phyloP scores from a whole-genome alignment of 2,797 vertebrate genomes.

The Denticeps clupeoides region DNA sequence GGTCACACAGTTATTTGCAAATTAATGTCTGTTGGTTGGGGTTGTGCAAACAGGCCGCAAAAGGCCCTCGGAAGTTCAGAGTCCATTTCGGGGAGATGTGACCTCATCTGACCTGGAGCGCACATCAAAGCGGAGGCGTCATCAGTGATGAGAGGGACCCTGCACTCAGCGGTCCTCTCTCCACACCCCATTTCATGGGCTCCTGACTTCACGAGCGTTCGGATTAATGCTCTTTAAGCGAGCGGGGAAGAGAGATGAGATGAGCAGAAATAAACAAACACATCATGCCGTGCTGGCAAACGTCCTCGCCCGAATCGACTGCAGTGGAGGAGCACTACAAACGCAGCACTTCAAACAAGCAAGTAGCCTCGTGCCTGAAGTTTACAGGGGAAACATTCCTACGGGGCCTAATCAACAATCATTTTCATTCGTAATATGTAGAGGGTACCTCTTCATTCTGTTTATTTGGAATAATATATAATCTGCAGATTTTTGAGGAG shows the following conservation, averaged over 20 bases:
- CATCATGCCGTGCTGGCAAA: slow-evolving; percentile 19
- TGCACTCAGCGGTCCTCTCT: slow-evolving; percentile 25
- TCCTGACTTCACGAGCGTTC: slow-evolving; percentile 38
- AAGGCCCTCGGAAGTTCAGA: slow-evolving; percentile 21
- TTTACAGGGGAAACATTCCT: no score
- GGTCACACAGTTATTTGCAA: slow-evolving; percentile 6
- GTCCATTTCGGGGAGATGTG: slow-evolving; percentile 18
- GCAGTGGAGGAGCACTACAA: no score
- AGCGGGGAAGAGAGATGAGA: slow-evolving; percentile 14
- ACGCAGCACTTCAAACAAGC: no score
- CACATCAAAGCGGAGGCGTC: slow-evolving; percentile 19
- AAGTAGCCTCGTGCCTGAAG: no score
- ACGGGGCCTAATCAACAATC: no score
- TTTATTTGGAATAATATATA: no score
- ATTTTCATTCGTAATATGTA: no score
- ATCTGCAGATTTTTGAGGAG: no score
- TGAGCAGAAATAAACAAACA: slow-evolving; percentile 21
- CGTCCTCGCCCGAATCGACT: background rate
- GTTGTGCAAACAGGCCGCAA: slow-evolving; percentile 23
- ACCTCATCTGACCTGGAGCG: slow-evolving; percentile 25
- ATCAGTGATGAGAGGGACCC: slow-evolving; percentile 15
- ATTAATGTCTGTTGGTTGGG: slow-evolving; percentile 11
- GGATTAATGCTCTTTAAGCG: slow-evolving; percentile 30
- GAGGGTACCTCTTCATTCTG: no score
- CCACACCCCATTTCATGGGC: slow-evolving; percentile 38